These are phyloP conservation scores for Sinella curviseta DNA, from an alignment of 1,140 invertebrate genomes.

Conservation along the genomic window DNA sequence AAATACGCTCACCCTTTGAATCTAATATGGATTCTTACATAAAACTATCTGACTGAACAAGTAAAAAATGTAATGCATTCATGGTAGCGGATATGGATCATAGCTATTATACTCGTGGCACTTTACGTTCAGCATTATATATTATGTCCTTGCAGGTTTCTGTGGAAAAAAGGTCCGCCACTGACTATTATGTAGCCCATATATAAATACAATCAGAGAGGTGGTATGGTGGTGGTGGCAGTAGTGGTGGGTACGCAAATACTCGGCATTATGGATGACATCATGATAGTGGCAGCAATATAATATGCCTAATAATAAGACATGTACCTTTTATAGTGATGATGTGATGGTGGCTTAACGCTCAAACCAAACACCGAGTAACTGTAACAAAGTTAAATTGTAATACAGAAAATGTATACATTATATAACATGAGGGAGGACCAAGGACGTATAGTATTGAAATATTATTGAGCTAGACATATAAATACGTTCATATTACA, in stretches of 20 bases:
- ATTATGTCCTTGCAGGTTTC: neutral
- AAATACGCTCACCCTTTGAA: neutral
- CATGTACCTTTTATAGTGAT: too few relatives aligned
- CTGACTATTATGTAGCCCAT: neutral
- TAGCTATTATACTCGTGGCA: neutral
- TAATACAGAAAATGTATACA: too few relatives aligned
- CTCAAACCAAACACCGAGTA: too few relatives aligned
- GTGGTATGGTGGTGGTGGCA: neutral
- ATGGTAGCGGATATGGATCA: neutral
- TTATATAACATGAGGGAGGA: too few relatives aligned
- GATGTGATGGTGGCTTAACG: too few relatives aligned
- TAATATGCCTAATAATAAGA: too few relatives aligned
- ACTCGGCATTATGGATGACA: too few relatives aligned
- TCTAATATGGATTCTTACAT: neutral
- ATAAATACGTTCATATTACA: too few relatives aligned
- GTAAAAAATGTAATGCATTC: neutral
- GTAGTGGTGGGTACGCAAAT: neutral
- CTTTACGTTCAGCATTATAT: neutral
- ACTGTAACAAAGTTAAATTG: too few relatives aligned
- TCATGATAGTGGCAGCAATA: too few relatives aligned
- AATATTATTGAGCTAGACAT: too few relatives aligned
- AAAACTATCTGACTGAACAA: neutral
- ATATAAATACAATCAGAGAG: neutral
- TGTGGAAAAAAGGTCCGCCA: neutral
- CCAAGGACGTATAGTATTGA: too few relatives aligned